Evolutionary conservation across 2,888 invertebrate genomes (phyloP).

Genomic region (Cheilosia vulpina): DNA sequence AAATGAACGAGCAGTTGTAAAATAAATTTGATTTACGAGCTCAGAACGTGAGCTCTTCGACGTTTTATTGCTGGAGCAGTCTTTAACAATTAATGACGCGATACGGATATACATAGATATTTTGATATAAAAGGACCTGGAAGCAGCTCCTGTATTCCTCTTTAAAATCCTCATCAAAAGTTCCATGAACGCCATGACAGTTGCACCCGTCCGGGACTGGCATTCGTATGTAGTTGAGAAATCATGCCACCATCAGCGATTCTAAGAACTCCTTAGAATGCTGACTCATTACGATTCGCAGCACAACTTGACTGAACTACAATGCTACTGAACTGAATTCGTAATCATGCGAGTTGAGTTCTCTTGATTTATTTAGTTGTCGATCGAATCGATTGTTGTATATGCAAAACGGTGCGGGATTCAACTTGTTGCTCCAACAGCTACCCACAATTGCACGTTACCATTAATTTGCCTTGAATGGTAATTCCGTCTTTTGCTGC

Average conservation of each 20-base stretch:
- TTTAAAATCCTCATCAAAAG: no score
- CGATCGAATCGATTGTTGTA: not conserved
- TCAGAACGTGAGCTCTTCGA: slow-evolving; percentile 2
- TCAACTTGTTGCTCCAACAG: not conserved
- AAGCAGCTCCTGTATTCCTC: no score
- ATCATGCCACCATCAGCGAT: slow-evolving; percentile 3
- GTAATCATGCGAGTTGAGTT: slow-evolving; percentile 3
- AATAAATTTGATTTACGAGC: slow-evolving; percentile 51
- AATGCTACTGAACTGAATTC: slow-evolving; percentile 33
- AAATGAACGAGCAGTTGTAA: slow-evolving; percentile 32
- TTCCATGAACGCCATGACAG: no score
- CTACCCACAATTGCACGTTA: not conserved
- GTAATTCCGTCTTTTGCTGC: no score
- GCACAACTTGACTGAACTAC: slow-evolving; percentile 23
- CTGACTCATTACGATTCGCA: slow-evolving; percentile 30
- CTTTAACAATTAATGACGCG: no score
- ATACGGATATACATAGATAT: no score
- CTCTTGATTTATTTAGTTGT: not conserved
- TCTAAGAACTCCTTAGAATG: slow-evolving; percentile 22
- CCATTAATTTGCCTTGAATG: no score
- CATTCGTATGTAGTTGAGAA: not conserved
- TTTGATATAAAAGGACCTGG: no score
- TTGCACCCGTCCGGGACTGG: not conserved
- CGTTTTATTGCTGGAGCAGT: not conserved
- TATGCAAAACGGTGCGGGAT: not conserved